Base-by-base conservation (phyloP, 2,113 vertebrate genomes). In the Heterotilapia buettikoferi region DNA sequence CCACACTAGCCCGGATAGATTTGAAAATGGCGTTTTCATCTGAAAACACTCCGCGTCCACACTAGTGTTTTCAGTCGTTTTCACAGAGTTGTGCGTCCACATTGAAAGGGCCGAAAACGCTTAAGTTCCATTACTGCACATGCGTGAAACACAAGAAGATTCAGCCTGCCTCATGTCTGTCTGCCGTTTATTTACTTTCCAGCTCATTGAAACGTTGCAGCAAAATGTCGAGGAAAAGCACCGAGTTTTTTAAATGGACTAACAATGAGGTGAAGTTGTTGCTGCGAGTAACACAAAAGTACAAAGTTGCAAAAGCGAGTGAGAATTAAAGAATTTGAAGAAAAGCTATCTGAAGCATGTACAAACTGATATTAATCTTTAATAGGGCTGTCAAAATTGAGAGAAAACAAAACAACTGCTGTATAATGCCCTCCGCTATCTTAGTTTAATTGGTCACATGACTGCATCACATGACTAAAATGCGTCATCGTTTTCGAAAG, bases 151-250 rank as follows among this genome's bases (percentile, higher is more conserved):
- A 31, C 26, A 61, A 31, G 5, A 1, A 61, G 57, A 61, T 18
- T 31, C 57, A 31, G 29, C 57, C 57, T 33, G 57, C 1, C 57
- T 61, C 2, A 61, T 31, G 31, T 61, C 57, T 59, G 26, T 9
- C 7, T 5, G 56, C 26, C 2, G 3, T 56, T 24, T 24, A 16
- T 59, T 59, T 59, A 59, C 26, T 5, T 59, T 59, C 56, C 56
- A 16, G 56, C 5, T 9, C 56, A 16, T 0, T 6, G 56, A 59
- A 59, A 59, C 0, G 5, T 59, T 29, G 13, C 13, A 29, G 24
- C 13, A 59, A 16, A 59, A 5, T 0, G 13, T 59, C 0, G 3
- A 59, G 56, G 56, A 59, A 59, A 59, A 29, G 26, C 56, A 0
- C 2, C 0, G 1, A 59, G 56, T 3, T 59, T 29, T 29, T 29